Base-by-base conservation (phyloP, 2,888 invertebrate species). In the Acrocyrtus sp. region DNA sequence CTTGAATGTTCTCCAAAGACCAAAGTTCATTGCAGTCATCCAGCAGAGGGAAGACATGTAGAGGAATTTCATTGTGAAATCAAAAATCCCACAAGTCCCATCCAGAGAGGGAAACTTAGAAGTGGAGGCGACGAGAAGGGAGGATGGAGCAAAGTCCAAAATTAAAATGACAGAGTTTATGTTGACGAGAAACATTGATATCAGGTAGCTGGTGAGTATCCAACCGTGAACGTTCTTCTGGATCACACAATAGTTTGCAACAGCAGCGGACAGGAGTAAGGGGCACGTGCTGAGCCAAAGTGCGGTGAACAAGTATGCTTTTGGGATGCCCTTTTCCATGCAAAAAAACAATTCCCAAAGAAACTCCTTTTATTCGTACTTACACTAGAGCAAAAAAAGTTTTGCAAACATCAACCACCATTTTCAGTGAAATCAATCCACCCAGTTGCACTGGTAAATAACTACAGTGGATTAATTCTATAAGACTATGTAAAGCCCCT, bases 1-100 rank as follows among this genome's bases (percentile, higher is more conserved):
- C 76, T 72, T 66, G 29, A 76, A 76, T 19, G 74, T 74, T 45
- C 58, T 53, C 61, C 61, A 29, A 17, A 69, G 34, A 10, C 74
- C 67, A 61, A 76, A 70, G 53, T 74, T 72, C 54, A 76, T 74
- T 5, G 74, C 72, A 29, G 74, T 76, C 62, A 76, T 67, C 76
- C 76, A 76, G 39, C 72, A 76, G 8, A 76, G 47, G 17, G 72
- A 72, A 5, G 74, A 74, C 53, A 76, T 41, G 27, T 74, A 76
- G 15, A 72, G 50, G 21, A 72, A 76, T 39, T 76, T 76, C 51
- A 76, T 68, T 39, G 53, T 62, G 41, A 76, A 72, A 41, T 76
- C 76, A 12, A 62, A 24, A 1, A 57, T 15, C n/a, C 56, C 45
- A 24, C 62, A 67, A 15, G 57, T 58, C 12, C 41, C 58, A 12